phyloP scores from a whole-genome alignment of 2,113 vertebrate species.

The Euleptes europaea region DNA sequence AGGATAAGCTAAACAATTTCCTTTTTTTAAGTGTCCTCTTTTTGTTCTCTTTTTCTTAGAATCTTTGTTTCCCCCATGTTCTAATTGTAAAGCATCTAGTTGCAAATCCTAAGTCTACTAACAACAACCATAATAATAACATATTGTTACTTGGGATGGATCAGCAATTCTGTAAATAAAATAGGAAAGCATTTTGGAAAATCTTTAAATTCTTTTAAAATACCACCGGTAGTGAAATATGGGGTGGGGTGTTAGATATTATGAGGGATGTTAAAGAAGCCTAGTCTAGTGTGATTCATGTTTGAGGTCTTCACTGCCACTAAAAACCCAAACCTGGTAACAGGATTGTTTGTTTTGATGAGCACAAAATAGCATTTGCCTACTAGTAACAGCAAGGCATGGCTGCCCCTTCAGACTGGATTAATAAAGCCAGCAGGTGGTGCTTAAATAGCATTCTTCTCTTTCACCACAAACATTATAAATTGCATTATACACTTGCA shows the following conservation, averaged over 20 bases:
- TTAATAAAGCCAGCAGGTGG: slow-evolving; percentile 24
- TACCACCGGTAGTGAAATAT: not conserved
- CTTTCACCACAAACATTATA: not conserved
- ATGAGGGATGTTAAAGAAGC: not conserved
- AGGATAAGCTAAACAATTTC: not conserved
- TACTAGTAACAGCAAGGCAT: not conserved
- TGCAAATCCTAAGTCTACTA: too few relatives aligned
- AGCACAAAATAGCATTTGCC: slow-evolving; percentile 9
- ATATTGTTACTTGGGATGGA: too few relatives aligned
- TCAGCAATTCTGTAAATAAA: not conserved
- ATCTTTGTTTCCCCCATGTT: too few relatives aligned
- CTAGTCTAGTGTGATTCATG: too few relatives aligned
- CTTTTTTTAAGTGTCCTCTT: too few relatives aligned
- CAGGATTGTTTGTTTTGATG: slow-evolving; percentile 26
- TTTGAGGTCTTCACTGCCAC: not conserved
- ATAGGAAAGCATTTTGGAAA: not conserved
- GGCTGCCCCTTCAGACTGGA: not conserved
- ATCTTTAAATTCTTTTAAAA: not conserved
- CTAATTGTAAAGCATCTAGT: too few relatives aligned
- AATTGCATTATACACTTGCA: not conserved
- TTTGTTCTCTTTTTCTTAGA: too few relatives aligned
- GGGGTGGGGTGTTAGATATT: not conserved
- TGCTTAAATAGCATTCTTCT: slow-evolving; percentile 30
- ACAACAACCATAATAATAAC: too few relatives aligned
- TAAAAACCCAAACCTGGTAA: slow-evolving; percentile 16